Percentiles rank a stretch among this genome's conserved stretches.
Evolutionary conservation across 2,797 vertebrate species (phyloP).

Genomic region (Platalea minor): DNA sequence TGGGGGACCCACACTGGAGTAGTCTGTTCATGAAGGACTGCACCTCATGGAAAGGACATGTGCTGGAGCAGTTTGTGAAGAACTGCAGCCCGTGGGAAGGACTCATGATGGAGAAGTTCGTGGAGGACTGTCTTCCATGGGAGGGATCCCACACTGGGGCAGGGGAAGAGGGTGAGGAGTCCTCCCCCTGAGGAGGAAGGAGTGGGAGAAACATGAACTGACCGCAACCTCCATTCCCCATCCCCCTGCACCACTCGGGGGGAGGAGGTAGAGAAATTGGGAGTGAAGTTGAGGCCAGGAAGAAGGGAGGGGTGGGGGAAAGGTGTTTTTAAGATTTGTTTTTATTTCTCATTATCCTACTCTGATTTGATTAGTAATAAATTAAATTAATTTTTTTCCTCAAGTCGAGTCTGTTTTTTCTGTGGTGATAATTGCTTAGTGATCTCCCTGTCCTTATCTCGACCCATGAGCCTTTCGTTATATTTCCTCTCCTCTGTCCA

Average conservation of each 20-base stretch:
- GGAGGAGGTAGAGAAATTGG: background rate
- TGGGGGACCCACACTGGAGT: background rate
- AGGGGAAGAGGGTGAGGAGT: background rate
- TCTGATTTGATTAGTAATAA: background rate
- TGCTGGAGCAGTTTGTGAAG: background rate
- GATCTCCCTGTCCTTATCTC: background rate
- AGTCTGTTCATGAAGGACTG: background rate
- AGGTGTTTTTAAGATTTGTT: background rate
- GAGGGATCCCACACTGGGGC: background rate
- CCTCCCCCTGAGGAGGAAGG: background rate
- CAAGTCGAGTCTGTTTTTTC: background rate
- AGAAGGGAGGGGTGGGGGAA: background rate
- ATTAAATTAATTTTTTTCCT: background rate
- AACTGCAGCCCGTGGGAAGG: background rate
- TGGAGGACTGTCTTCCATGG: background rate
- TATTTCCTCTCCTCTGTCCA: background rate
- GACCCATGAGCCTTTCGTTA: background rate
- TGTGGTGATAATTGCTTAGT: background rate
- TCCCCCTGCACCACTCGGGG: background rate
- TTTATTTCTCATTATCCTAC: background rate
- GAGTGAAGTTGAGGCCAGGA: background rate
- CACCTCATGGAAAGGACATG: background rate
- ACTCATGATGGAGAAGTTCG: background rate
- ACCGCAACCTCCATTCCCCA: background rate
- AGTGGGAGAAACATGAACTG: background rate